phyloP scores from a whole-genome alignment of 2,888 invertebrate species.

The Arctia plantaginis region DNA sequence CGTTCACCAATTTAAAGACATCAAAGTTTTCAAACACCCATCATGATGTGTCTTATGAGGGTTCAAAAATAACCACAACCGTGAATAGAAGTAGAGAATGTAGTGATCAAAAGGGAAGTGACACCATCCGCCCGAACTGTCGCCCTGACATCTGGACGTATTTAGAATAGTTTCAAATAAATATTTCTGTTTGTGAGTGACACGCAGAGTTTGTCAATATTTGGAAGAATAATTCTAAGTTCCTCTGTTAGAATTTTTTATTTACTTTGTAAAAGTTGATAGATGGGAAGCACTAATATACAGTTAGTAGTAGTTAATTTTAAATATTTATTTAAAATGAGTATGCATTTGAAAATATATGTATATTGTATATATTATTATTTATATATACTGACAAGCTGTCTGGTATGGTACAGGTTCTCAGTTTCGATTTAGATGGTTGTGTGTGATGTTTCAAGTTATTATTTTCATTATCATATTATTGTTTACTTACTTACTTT shows the following conservation, averaged over 20 bases:
- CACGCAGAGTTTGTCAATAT: neutral
- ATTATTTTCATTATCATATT: no score
- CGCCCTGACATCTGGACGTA: slow-evolving; percentile 16
- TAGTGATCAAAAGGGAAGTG: slow-evolving; percentile 19
- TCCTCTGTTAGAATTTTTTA: neutral
- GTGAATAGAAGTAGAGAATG: slow-evolving; percentile 23
- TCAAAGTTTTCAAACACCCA: slow-evolving; percentile 34
- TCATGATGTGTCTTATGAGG: slow-evolving; percentile 21
- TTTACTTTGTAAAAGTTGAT: neutral
- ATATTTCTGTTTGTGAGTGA: slow-evolving; percentile 13
- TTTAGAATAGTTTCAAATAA: slow-evolving; percentile 11
- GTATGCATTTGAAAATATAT: no score
- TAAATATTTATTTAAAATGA: no score
- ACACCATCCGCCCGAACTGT: slow-evolving; percentile 5
- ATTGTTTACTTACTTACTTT: no score
- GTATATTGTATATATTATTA: no score
- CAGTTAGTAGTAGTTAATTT: no score
- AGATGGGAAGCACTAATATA: no score
- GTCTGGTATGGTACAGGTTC: no score
- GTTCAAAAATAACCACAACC: slow-evolving; percentile 18
- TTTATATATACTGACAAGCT: no score
- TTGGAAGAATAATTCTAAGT: neutral
- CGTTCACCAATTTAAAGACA: slow-evolving; percentile 28
- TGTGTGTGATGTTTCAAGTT: no score
- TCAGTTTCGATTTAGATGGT: no score